Base-by-base conservation (phyloP, 2,797 vertebrate species). In the Lepus oiostolus region DNA sequence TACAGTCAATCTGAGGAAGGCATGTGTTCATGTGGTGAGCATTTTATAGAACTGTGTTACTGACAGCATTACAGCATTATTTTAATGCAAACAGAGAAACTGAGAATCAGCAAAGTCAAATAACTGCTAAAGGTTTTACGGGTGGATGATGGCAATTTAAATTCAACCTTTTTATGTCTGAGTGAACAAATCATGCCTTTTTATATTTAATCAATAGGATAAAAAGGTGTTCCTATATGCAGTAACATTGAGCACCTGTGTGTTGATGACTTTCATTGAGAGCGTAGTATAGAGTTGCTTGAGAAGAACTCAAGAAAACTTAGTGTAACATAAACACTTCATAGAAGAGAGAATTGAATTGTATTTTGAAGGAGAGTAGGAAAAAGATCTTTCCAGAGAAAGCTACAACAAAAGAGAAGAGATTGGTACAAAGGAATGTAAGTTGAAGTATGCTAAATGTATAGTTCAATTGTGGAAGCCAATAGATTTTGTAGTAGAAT, bases 41-140 rank as follows among this genome's bases (percentile, higher is more conserved):
- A 54, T 89, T 94, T 91, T 77, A 68, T 75, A 80, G n/a, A 87
- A n/a, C 93, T 88, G 22, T 70, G 21, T 82, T 30, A 67, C n/a
- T 47, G 26, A 47, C 30, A 70, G 85, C 4, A 42, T 42, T 42
- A 22, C 63, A 88, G 7, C 22, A 52, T 91, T 91, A 80, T 90
- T 90, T 91, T 88, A 75, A 68, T 83, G 21, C 16, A 54, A 42
- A 24, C 17, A 47, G 26, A 92, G 42, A 91, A 88, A 50, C 11
- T 70, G 76, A 85, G 74, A 75, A 38, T 85, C 21, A 62, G 32
- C 68, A 30, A 86, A 88, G 22, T 76, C 9, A 63, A 47, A 50
- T 35, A 60, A 63, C 63, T 80, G 50, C 8, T 42, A 74, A 65
- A 84, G 35, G 1, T 83, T 80, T 28, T 80, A 22, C 2, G n/a